Base-by-base conservation (phyloP, 2,797 vertebrate species). In the Fistularia tabacaria region DNA sequence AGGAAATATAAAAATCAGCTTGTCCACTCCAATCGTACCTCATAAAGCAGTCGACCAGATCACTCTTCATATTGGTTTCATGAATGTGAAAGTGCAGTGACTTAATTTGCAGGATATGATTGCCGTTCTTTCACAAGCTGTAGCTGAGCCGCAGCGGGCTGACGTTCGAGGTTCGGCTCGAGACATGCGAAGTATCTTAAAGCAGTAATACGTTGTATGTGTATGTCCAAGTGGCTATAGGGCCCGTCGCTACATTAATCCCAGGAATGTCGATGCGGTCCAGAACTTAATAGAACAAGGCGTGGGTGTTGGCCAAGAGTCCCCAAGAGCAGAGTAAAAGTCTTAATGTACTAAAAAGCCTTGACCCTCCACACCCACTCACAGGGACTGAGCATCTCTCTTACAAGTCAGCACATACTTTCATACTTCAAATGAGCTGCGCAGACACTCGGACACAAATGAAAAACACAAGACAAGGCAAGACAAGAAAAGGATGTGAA, bases 331-430 rank as follows among this genome's bases (percentile, higher is more conserved):
- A 61, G 62, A 72, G 72, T 59, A 63, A 69, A 63, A 65, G 77
- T 87, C 82, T 84, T 67, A 38, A 69, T 77, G 73, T 71, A 69
- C 74, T 81, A 66, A 78, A 73, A 73, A 73, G 73, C 66, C 69
- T 58, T 81, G 84, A 87, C 87, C 81, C 66, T 57, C 76, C 57
- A 69, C 86, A 77, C 87, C 85, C 85, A 87, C 88, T 77, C 79
- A 46, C 63, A 73, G 67, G 50, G 75, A 84, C 65, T 53, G 51
- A 59, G 59, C 53, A 65, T 42, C 60, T 61, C 59, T 71, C 59
- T 49, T 57, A 44, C 69, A 62, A 55, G 66, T 63, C 55, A 70
- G 67, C 51, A 61, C 60, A 79, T 65, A 64, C 65, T 68, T 71
- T 80, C 70, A 66, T 41, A 62, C 25, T 25, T 25, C 25, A 25